Conservation (phyloP, 2,113 vertebrate species). For the Podilymbus podiceps region DNA sequence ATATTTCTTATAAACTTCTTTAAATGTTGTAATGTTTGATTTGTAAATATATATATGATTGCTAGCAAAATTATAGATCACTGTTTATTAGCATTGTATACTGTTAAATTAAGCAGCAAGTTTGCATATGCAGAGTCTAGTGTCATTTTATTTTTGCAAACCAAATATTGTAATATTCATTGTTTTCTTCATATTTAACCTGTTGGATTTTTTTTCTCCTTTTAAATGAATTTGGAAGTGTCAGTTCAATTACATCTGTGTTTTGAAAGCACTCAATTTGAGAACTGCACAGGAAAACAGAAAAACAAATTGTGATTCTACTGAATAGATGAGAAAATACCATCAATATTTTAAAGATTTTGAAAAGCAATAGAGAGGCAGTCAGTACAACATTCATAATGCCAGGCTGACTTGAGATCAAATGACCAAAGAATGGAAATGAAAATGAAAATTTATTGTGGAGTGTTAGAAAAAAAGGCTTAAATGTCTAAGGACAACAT, state of each 20-base stretch:
- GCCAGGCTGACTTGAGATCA: not conserved
- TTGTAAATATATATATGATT: not conserved
- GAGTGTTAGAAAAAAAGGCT: not conserved
- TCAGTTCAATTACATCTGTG: not conserved
- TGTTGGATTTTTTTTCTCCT: not conserved
- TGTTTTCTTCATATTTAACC: not conserved
- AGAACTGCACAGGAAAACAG: not conserved
- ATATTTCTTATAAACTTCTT: not conserved
- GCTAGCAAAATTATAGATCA: not conserved
- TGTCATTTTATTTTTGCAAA: not conserved
- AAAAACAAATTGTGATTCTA: not conserved
- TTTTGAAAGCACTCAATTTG: not conserved
- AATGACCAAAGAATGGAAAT: not conserved
- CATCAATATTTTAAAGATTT: not conserved
- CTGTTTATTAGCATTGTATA: not conserved
- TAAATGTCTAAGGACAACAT: not conserved
- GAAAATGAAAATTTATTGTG: not conserved
- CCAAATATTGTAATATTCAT: not conserved
- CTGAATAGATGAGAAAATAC: not conserved
- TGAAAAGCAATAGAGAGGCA: not conserved
- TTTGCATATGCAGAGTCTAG: not conserved
- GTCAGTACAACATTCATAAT: not conserved
- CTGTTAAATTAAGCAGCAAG: not conserved
- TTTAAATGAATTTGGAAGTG: not conserved
- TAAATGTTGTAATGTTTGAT: not conserved